These are phyloP conservation scores for Ricordea florida DNA, from an alignment of 92 coral and sea anemone species.

Conservation along the genomic window DNA sequence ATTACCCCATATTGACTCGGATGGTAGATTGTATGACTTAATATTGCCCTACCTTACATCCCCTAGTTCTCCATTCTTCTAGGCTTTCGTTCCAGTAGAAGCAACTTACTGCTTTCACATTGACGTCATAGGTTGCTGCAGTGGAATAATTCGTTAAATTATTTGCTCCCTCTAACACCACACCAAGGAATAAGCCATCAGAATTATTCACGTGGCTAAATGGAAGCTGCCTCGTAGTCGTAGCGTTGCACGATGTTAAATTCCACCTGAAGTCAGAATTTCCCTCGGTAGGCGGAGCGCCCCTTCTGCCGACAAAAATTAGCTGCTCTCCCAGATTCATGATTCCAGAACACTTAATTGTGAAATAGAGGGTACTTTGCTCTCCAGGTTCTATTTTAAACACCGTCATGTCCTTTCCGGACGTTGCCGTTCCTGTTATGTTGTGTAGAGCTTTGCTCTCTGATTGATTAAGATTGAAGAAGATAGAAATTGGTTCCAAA, in stretches of 20 bases:
- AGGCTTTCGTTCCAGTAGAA: conserved; percentile 67
- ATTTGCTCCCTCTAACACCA: background rate
- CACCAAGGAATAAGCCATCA: conserved; percentile 51
- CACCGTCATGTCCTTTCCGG: conserved; percentile 9
- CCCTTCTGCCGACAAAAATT: conserved; percentile 18
- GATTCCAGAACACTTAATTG: conserved; percentile 31
- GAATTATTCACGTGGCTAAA: conserved; percentile 35
- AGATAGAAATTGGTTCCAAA: conserved; percentile 68
- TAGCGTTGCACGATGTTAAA: conserved; percentile 13
- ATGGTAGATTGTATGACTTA: background rate
- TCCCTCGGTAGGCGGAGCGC: conserved; percentile 13
- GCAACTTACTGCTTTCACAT: conserved; percentile 61
- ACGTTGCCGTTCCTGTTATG: conserved; percentile 25
- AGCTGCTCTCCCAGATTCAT: background rate
- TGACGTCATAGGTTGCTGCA: conserved; percentile 14
- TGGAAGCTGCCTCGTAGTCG: conserved; percentile 33
- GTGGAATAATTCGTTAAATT: conserved; percentile 23
- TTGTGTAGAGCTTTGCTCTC: background rate
- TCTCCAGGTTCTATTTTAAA: conserved; percentile 14
- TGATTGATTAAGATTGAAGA: conserved; percentile 44
- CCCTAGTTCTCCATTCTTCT: conserved; percentile 64
- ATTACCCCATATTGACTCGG: too few relatives aligned
- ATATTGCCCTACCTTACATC: conserved; percentile 66
- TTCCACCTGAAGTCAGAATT: conserved; percentile 47
- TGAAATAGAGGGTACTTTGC: conserved; percentile 14